A percentile compares a stretch with the other conserved stretches of the same genome.
These are phyloP conservation scores for Ascidia mentula DNA, from an alignment of 23 tunicate genomes.

Conservation along the genomic window DNA sequence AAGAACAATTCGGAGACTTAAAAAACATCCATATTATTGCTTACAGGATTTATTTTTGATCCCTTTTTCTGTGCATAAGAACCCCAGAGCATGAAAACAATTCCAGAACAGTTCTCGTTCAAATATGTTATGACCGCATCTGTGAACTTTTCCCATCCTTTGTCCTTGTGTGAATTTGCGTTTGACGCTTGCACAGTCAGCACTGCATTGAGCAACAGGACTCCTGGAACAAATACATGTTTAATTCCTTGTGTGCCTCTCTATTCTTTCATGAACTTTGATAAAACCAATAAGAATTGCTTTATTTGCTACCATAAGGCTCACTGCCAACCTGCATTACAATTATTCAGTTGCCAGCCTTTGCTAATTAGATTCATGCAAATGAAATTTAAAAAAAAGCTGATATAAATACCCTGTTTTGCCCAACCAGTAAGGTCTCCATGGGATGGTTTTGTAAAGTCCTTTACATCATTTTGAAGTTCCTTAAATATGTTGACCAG, in stretches of 20 bases:
- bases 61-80: constrained; percentile 93
- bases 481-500: constrained; percentile 82
- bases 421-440: constrained; percentile 98
- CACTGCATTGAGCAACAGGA: constrained; percentile 92
- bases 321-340: too few species aligned
- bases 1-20: background rate
- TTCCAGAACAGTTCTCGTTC: constrained; percentile 45
- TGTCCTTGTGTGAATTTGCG: constrained; percentile 98
- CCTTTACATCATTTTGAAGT: constrained; percentile 49
- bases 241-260: background rate
- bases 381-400: too few species aligned
- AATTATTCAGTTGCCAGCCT: too few species aligned
- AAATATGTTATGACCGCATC: constrained; percentile 80
- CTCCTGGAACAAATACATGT: constrained; percentile 44
- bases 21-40: background rate
- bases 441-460: constrained; percentile 71
- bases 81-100: constrained; percentile 99
- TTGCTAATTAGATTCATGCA: too few species aligned
- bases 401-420: constrained; percentile 86
- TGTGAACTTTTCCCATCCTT: constrained; percentile 97
- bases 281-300: too few species aligned
- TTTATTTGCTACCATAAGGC: too few species aligned
- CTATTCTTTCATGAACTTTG: too few species aligned
- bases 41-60: constrained; percentile 58
- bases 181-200: constrained; percentile 79